These are phyloP conservation scores for Agrilus biguttatus DNA, from an alignment of 2,888 invertebrate species.

Conservation along the genomic window DNA sequence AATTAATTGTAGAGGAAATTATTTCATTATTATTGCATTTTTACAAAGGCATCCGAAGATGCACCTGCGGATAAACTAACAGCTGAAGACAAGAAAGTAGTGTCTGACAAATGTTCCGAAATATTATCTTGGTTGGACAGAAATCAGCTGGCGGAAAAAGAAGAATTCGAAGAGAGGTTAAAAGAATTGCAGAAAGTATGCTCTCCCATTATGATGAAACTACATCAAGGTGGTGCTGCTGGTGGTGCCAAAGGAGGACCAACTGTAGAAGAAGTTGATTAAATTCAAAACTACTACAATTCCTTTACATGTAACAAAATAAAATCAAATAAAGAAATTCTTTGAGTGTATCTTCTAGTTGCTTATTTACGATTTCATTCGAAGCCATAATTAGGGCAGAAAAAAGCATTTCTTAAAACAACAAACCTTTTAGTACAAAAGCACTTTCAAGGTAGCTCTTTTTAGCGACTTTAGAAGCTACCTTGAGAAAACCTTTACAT, in stretches of 20 bases:
- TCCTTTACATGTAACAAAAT: conserved; percentile 5
- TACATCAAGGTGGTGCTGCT: conserved; percentile 55
- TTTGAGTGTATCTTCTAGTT: neutral
- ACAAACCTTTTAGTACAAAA: too few species aligned
- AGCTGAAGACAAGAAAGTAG: conserved; percentile 53
- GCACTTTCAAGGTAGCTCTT: too few species aligned
- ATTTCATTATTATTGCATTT: too few species aligned
- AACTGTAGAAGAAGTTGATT: conserved; percentile 61
- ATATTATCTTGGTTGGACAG: conserved; percentile 68
- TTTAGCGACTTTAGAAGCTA: too few species aligned
- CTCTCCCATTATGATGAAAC: conserved; percentile 67
- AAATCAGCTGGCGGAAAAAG: conserved; percentile 63
- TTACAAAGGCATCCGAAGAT: conserved; percentile 39
- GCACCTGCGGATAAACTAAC: conserved; percentile 49
- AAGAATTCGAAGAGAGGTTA: conserved; percentile 63
- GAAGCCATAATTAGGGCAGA: too few species aligned
- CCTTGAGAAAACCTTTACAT: too few species aligned
- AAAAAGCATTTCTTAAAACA: too few species aligned
- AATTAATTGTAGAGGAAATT: too few species aligned
- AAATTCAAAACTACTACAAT: conserved; percentile 12
- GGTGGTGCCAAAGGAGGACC: conserved; percentile 27
- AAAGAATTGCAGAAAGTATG: conserved; percentile 62
- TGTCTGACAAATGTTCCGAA: conserved; percentile 52
- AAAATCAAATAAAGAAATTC: neutral
- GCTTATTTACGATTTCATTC: too few species aligned